Evolutionary conservation across 2,888 invertebrate species (phyloP), one percentile per base, ranked within the genome.

Genomic region (Heteromyza rotundicornis): DNA sequence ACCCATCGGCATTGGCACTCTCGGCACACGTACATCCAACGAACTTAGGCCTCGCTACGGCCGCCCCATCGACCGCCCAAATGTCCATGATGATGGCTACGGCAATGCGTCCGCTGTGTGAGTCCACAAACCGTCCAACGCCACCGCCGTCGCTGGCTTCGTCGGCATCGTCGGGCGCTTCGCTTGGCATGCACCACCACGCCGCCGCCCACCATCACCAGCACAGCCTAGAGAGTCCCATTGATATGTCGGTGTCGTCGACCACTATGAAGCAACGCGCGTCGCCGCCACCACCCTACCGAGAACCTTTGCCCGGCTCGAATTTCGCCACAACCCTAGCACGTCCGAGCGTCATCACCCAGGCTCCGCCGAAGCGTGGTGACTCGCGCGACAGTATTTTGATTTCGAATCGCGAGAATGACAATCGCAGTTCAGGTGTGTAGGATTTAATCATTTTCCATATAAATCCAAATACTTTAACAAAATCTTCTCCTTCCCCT

Each of bases 301-400:
- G 83, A 12, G 83, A 82, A 58, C 83, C 83, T 1, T 64, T 82
- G 60, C 80, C 79, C 1, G 82, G 81, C 17, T 76, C 80, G 12
- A 75, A 73, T 51, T 82, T 76, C 68, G 76, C 75, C 24, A 75
- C 81, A 36, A 73, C 77, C 22, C 64, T 77, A 44, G 74, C 78
- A 35, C 75, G 83, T 5, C 89, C 90, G 32, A 88, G 90, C 20
- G 90, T 90, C 68, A 90, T 90, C 70, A 88, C 88, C 7, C 84
- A 89, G 82, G 84, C 86, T 40, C 84, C 85, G 19, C 82, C 85
- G 36, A 82, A 83, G 70, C 74, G 82, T 55, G 78, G 82, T 56
- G 78, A 77, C 36, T 67, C 64, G 14, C 72, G 69, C 56, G 80
- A 81, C 58, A 70, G 68, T 55, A 62, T 68, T 56, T 61, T 72